These are phyloP conservation scores for Chaetura pelagica DNA, from an alignment of 2,113 vertebrate species.

Conservation along the genomic window DNA sequence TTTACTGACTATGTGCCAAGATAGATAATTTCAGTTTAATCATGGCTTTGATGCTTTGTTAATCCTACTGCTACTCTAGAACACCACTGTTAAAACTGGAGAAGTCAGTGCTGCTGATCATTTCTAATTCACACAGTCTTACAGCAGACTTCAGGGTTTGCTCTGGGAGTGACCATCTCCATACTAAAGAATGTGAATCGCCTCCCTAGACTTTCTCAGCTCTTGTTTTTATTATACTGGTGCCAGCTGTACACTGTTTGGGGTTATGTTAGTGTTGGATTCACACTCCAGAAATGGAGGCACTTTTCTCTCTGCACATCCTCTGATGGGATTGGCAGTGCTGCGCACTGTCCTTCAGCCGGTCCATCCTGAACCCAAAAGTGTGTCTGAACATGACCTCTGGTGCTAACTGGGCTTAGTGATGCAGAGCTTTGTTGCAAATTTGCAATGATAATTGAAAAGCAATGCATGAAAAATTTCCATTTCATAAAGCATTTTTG, in stretches of 20 bases:
- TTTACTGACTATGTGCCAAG: neutral
- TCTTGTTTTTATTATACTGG: neutral
- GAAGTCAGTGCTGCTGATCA: neutral
- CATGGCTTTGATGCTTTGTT: neutral
- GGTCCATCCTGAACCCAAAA: neutral
- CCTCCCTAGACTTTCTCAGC: neutral
- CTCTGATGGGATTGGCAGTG: neutral
- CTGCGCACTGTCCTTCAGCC: neutral
- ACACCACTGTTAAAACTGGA: neutral
- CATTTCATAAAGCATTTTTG: neutral
- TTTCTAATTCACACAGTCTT: neutral
- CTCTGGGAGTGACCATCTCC: neutral
- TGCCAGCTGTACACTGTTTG: neutral
- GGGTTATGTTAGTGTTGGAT: neutral
- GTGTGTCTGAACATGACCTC: neutral
- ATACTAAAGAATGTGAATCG: neutral
- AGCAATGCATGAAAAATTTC: neutral
- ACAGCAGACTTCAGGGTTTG: neutral
- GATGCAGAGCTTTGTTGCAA: neutral
- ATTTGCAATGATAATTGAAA: neutral
- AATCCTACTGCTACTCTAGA: neutral
- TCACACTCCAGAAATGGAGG: neutral
- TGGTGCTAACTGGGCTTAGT: neutral
- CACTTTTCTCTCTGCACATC: neutral
- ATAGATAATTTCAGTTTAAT: neutral